Evolutionary conservation across 1,140 invertebrate species (phyloP).

Genomic region (Drosophila pachea): DNA sequence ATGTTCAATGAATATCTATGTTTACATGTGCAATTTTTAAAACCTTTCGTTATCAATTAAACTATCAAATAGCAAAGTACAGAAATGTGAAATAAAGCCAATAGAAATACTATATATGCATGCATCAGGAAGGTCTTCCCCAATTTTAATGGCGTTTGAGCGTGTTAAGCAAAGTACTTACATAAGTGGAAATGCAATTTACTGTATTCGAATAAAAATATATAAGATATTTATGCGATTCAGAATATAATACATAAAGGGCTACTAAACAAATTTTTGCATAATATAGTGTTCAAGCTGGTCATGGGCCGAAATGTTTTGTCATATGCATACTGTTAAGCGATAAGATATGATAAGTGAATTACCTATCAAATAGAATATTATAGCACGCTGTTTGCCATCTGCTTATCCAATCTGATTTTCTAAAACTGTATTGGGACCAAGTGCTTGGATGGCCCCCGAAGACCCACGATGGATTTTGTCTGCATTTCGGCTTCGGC

Average conservation of each 20-base stretch:
- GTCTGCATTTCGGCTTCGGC: constrained; percentile 39
- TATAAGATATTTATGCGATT: too few species aligned
- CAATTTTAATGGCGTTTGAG: too few species aligned
- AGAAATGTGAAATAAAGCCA: too few species aligned
- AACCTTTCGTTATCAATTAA: too few species aligned
- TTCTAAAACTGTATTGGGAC: constrained; percentile 40
- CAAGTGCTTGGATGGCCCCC: constrained; percentile 24
- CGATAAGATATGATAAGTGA: constrained; percentile 16
- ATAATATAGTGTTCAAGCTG: not conserved
- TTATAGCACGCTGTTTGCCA: constrained; percentile 32
- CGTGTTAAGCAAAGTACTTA: too few species aligned
- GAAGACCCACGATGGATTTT: constrained; percentile 25
- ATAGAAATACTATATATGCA: too few species aligned
- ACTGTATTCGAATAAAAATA: too few species aligned
- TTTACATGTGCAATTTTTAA: too few species aligned
- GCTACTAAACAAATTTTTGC: not conserved
- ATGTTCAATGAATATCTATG: too few species aligned
- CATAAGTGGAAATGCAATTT: too few species aligned
- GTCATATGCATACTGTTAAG: not conserved
- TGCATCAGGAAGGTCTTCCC: too few species aligned
- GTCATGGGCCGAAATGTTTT: constrained; percentile 1
- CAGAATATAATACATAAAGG: not conserved
- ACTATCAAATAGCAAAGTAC: too few species aligned
- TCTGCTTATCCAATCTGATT: constrained; percentile 41
- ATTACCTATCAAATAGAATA: constrained; percentile 39